phyloP scores from a whole-genome alignment of 2,113 vertebrate species.

The Ammodytes marinus region DNA sequence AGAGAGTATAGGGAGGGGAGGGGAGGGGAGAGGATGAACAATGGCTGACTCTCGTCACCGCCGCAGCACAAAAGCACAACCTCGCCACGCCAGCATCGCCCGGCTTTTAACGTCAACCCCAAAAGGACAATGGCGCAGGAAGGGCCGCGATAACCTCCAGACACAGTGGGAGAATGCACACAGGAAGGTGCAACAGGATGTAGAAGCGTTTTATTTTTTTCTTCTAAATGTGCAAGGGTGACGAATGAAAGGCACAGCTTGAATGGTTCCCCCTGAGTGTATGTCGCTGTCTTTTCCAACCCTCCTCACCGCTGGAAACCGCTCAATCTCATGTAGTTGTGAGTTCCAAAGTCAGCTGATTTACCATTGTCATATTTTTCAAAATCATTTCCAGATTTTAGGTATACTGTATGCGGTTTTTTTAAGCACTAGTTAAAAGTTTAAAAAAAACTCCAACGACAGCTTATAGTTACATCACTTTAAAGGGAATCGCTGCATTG shows the following conservation, averaged over 20 bases:
- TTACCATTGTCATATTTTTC: neutral
- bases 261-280: slow-evolving; percentile 81
- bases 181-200: slow-evolving; percentile 36
- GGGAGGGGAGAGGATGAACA: slow-evolving; percentile 13
- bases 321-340: neutral
- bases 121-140: slow-evolving; percentile 60
- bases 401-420: neutral
- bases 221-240: no score
- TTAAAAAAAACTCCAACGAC: slow-evolving; percentile 8
- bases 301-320: slow-evolving; percentile 4
- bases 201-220: slow-evolving; percentile 1
- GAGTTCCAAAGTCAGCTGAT: slow-evolving; percentile 10
- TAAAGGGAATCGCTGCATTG: slow-evolving; percentile 80
- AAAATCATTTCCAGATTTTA: slow-evolving; percentile 9
- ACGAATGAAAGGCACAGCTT: slow-evolving; percentile 83
- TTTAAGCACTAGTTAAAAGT: slow-evolving; percentile 41
- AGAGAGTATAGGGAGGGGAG: neutral
- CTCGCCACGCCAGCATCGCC: slow-evolving; percentile 38
- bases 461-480: slow-evolving; percentile 58
- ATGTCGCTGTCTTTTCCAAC: slow-evolving; percentile 61
- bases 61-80: slow-evolving; percentile 47
- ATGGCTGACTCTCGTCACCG: slow-evolving; percentile 28
- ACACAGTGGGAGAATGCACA: neutral
- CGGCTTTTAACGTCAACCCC: slow-evolving; percentile 59
- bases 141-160: slow-evolving; percentile 14